A percentile compares a stretch with the other conserved stretches of the same genome.
Evolutionary conservation across 1,140 invertebrate genomes (phyloP).

Genomic region (Leptinotarsa defecta): DNA sequence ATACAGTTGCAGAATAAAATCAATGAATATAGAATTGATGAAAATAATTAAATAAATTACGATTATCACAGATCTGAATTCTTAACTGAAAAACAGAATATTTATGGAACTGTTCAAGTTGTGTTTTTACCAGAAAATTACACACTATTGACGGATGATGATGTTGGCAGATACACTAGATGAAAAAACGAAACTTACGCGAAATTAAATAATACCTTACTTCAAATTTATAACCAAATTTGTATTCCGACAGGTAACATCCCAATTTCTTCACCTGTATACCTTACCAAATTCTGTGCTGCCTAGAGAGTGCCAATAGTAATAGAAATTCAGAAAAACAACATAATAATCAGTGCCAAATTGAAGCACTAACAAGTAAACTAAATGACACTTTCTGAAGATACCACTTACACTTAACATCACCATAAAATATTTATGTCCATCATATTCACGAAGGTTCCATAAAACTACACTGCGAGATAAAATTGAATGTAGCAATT

Average conservation of each 20-base stretch:
- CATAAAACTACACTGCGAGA: neutral
- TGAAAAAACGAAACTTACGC: neutral
- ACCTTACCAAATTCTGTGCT: neutral
- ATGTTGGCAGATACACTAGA: neutral
- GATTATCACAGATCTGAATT: neutral
- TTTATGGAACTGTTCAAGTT: neutral
- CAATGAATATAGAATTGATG: too few relatives aligned
- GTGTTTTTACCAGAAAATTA: neutral
- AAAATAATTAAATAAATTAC: too few relatives aligned
- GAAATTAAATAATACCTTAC: neutral
- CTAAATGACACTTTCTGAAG: neutral
- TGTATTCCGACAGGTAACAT: neutral
- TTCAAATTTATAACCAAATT: neutral
- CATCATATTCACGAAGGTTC: neutral
- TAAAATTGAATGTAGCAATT: neutral
- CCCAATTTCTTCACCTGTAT: neutral
- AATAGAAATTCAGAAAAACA: slow-evolving; percentile 10
- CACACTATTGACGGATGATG: neutral
- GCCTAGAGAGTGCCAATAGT: slow-evolving; percentile 9
- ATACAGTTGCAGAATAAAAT: too few relatives aligned
- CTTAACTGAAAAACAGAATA: neutral
- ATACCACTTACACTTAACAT: too few relatives aligned
- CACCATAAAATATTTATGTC: neutral
- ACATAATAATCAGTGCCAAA: neutral
- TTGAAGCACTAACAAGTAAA: neutral